A percentile compares a stretch with the other conserved stretches of the same genome.
phyloP scores from a whole-genome alignment of 2,888 invertebrate species.

The Meta bourneti region DNA sequence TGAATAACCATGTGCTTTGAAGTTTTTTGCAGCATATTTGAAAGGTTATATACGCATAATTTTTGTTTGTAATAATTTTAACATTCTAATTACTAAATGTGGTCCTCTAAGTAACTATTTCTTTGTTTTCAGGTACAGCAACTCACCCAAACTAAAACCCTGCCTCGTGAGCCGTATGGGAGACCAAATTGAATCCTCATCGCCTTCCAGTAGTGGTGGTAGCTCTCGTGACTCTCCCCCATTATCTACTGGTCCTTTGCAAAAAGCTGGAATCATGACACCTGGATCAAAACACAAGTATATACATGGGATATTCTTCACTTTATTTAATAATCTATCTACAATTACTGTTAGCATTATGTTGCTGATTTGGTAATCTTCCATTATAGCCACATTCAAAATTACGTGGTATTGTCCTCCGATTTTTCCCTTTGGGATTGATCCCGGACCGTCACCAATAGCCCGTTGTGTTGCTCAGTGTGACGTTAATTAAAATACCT shows the following conservation, averaged over 20 bases:
- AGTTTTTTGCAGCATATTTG: background rate
- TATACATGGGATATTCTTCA: background rate
- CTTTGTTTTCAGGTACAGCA: constrained; percentile 63
- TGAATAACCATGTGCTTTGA: background rate
- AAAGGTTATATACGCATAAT: background rate
- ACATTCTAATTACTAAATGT: background rate
- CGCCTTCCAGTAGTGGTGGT: constrained; percentile 57
- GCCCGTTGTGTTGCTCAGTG: too few relatives aligned
- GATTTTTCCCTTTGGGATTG: too few relatives aligned
- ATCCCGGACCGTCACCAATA: too few relatives aligned
- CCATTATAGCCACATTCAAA: too few relatives aligned
- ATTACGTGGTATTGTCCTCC: too few relatives aligned
- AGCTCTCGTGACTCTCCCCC: constrained; percentile 63
- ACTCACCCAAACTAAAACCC: constrained; percentile 75
- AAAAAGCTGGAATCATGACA: constrained; percentile 12
- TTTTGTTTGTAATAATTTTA: background rate
- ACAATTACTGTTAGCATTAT: too few relatives aligned
- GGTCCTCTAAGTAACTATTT: too few relatives aligned
- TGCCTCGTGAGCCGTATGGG: constrained; percentile 74
- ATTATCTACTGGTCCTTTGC: constrained; percentile 36
- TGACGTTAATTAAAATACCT: too few relatives aligned
- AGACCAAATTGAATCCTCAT: constrained; percentile 59
- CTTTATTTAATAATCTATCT: background rate
- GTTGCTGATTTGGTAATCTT: too few relatives aligned
- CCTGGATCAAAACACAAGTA: constrained; percentile 70